Evolutionary conservation across 2,113 vertebrate species (phyloP).

Genomic region (Mugil cephalus): DNA sequence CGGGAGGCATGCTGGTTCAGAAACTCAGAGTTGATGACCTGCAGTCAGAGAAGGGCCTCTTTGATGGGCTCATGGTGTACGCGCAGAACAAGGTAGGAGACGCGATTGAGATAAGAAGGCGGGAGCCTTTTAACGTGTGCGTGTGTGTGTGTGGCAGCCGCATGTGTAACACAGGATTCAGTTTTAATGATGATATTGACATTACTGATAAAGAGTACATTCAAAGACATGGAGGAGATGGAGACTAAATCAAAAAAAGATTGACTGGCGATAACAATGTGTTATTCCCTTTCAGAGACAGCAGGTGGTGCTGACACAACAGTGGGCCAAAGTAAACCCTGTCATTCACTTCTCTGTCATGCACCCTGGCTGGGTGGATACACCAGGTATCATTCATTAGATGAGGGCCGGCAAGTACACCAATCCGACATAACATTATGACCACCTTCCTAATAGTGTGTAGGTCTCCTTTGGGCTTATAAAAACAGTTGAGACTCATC

Average conservation of each 20-base stretch:
- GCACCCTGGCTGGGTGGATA: conserved; percentile 88
- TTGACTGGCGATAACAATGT: conserved; percentile 1
- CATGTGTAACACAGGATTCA: background rate
- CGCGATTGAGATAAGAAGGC: background rate
- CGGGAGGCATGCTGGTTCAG: conserved; percentile 84
- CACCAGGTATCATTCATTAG: conserved; percentile 79
- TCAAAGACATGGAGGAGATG: background rate
- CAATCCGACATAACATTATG: too few relatives aligned
- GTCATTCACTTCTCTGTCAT: conserved; percentile 85
- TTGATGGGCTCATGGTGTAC: conserved; percentile 80
- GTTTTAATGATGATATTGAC: background rate
- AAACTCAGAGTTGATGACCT: conserved; percentile 77
- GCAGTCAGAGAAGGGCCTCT: conserved; percentile 72
- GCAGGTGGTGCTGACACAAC: conserved; percentile 88
- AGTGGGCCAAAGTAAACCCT: conserved; percentile 81
- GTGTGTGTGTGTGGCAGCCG: too few relatives aligned
- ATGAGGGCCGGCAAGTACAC: background rate
- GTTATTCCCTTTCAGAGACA: conserved; percentile 82
- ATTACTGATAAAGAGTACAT: background rate
- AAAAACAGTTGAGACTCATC: too few relatives aligned
- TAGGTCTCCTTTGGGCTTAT: too few relatives aligned
- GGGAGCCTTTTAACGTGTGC: too few relatives aligned
- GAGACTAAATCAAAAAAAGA: background rate
- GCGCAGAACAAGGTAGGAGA: conserved; percentile 83
- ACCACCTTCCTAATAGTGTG: too few relatives aligned